Percentiles rank a stretch among this genome's conserved stretches.
Evolutionary conservation across 2,888 invertebrate species (phyloP).

Genomic region (Limnephilus auricula): DNA sequence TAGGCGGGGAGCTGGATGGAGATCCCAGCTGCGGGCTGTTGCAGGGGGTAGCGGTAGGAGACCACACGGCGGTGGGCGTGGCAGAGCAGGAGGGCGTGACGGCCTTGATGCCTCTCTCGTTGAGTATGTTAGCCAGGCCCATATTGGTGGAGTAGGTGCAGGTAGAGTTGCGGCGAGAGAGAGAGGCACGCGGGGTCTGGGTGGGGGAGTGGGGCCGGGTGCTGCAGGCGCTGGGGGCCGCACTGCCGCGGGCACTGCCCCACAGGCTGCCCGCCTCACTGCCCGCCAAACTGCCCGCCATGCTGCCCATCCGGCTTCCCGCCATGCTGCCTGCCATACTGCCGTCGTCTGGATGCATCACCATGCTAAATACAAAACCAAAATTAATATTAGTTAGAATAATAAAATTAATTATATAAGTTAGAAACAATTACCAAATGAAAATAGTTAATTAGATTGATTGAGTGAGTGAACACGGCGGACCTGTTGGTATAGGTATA

Average conservation of each 20-base stretch:
- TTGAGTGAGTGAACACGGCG: neutral
- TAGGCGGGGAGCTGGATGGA: slow-evolving; percentile 77
- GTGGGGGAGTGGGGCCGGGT: slow-evolving; percentile 74
- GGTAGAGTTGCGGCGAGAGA: slow-evolving; percentile 88
- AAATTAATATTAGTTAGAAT: neutral
- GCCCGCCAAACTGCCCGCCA: slow-evolving; percentile 77
- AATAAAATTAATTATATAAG: neutral
- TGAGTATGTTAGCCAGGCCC: slow-evolving; percentile 86
- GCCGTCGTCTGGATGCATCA: slow-evolving; percentile 93
- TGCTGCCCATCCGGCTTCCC: slow-evolving; percentile 79
- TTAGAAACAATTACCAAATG: neutral
- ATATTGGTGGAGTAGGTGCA: slow-evolving; percentile 84
- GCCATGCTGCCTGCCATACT: slow-evolving; percentile 81
- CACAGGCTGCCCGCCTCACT: slow-evolving; percentile 83
- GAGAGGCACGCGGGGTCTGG: slow-evolving; percentile 73
- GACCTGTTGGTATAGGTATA: slow-evolving; percentile 90
- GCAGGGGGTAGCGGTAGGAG: slow-evolving; percentile 92
- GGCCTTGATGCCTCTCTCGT: slow-evolving; percentile 87
- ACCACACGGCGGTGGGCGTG: slow-evolving; percentile 83
- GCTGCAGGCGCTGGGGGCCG: slow-evolving; percentile 76
- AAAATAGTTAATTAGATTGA: neutral
- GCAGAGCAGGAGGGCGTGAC: slow-evolving; percentile 83
- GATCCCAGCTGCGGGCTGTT: slow-evolving; percentile 87
- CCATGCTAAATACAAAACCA: slow-evolving; percentile 79
- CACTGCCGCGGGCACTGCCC: slow-evolving; percentile 79